phyloP scores from a whole-genome alignment of 2,113 vertebrate species.

The Melozone crissalis region DNA sequence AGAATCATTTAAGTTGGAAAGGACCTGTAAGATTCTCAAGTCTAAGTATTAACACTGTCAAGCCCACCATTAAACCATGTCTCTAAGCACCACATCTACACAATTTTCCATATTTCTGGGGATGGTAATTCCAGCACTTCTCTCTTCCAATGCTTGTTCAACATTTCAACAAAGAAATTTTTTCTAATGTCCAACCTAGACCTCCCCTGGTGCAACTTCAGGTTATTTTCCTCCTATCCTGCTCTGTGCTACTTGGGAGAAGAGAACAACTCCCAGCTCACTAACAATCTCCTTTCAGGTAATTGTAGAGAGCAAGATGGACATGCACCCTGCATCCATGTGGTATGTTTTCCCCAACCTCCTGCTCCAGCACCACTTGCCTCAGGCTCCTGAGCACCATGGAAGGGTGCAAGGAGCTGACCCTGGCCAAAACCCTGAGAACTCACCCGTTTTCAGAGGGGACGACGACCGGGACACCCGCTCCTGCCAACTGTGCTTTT shows the following conservation, averaged over 20 bases:
- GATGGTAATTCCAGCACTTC: not conserved
- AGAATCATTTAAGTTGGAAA: not conserved
- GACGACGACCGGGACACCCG: constrained; percentile 92
- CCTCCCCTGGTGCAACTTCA: not conserved
- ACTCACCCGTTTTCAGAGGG: constrained; percentile 93
- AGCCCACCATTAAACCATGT: not conserved
- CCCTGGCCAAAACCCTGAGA: not conserved
- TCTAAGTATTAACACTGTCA: not conserved
- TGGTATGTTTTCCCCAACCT: not conserved
- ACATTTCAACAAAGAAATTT: not conserved
- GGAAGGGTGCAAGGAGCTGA: not conserved
- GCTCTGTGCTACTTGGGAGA: not conserved
- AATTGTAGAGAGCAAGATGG: not conserved
- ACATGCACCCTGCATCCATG: not conserved
- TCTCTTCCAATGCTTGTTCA: not conserved
- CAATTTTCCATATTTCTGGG: not conserved
- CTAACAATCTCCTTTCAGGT: not conserved
- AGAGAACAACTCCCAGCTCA: not conserved
- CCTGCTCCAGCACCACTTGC: not conserved
- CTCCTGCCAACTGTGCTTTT: constrained; percentile 99
- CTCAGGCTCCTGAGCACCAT: not conserved
- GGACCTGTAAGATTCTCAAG: not conserved
- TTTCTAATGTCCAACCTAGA: not conserved
- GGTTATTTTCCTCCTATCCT: not conserved
- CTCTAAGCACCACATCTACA: not conserved